phyloP scores from a whole-genome alignment of 2,113 vertebrate species.

The Camelus bactrianus region DNA sequence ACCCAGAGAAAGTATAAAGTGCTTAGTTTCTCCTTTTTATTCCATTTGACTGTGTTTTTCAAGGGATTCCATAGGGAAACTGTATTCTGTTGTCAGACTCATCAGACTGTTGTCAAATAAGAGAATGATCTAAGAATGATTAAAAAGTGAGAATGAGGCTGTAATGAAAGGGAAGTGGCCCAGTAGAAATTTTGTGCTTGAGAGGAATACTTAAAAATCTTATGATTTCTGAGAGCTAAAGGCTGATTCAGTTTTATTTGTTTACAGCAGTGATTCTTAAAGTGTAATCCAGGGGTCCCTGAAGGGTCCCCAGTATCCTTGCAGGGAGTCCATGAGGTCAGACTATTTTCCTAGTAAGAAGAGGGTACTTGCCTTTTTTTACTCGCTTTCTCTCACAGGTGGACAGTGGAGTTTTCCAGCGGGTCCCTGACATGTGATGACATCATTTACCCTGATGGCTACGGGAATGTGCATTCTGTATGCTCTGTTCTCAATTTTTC shows the following conservation, averaged over 20 bases:
- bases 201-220: slow-evolving; percentile 1
- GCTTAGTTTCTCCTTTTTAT: slow-evolving; percentile 2
- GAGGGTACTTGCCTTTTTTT: not conserved
- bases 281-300: not conserved
- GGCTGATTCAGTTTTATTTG: not conserved
- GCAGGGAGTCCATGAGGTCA: not conserved
- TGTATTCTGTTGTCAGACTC: not conserved
- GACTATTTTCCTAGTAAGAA: not conserved
- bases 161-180: not conserved
- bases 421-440: not conserved
- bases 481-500: not conserved
- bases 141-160: not conserved
- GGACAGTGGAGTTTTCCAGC: not conserved
- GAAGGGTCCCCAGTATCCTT: not conserved
- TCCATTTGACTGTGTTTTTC: slow-evolving; percentile 4
- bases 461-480: not conserved
- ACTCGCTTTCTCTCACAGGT: not conserved
- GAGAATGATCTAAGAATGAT: not conserved
- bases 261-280: not conserved
- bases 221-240: not conserved
- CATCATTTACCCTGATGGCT: not conserved
- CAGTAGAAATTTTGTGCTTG: not conserved
- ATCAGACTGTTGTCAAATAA: not conserved
- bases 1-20: not conserved
- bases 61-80: not conserved